A percentile compares a stretch with the other conserved stretches of the same genome.
These are phyloP conservation scores for Bombus superbus DNA, from an alignment of 1,140 invertebrate genomes.

Conservation along the genomic window DNA sequence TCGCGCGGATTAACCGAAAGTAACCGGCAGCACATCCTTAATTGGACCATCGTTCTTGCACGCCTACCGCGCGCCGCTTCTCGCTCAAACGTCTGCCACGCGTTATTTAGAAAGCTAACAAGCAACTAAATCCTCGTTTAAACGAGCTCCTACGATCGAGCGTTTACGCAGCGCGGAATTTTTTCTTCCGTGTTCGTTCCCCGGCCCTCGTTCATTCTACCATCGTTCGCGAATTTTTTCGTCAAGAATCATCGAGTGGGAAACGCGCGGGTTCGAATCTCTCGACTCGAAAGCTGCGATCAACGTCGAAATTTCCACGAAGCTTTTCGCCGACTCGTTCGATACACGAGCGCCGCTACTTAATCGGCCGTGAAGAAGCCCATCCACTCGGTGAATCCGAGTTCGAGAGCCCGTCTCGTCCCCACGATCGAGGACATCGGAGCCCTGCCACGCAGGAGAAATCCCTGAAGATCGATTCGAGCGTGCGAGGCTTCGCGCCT, in stretches of 20 bases:
- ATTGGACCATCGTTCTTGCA: conserved; percentile 65
- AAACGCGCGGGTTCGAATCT: neutral
- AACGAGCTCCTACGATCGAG: conserved; percentile 21
- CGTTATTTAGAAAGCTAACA: conserved; percentile 60
- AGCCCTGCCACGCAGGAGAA: conserved; percentile 41
- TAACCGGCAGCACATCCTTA: conserved; percentile 64
- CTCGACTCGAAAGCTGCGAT: conserved; percentile 15
- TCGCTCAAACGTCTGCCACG: conserved; percentile 5
- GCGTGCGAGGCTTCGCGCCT: conserved; percentile 65
- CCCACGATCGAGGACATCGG: conserved; percentile 12
- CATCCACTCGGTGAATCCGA: neutral
- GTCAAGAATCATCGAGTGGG: neutral
- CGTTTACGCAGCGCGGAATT: conserved; percentile 29
- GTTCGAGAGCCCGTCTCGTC: neutral
- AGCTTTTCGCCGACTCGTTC: conserved; percentile 8
- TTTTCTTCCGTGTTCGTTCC: neutral
- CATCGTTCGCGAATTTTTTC: neutral
- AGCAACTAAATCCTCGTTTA: conserved; percentile 45
- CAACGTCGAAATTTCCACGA: conserved; percentile 29
- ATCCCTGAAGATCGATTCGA: conserved; percentile 64
- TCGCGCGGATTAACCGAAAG: conserved; percentile 47
- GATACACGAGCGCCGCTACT: conserved; percentile 13
- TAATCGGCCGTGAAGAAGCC: conserved; percentile 43
- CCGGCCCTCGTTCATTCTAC: no score
- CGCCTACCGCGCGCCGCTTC: conserved; percentile 25